Evolutionary conservation across 2,888 invertebrate genomes (phyloP).

Genomic region (Euclidia mi): DNA sequence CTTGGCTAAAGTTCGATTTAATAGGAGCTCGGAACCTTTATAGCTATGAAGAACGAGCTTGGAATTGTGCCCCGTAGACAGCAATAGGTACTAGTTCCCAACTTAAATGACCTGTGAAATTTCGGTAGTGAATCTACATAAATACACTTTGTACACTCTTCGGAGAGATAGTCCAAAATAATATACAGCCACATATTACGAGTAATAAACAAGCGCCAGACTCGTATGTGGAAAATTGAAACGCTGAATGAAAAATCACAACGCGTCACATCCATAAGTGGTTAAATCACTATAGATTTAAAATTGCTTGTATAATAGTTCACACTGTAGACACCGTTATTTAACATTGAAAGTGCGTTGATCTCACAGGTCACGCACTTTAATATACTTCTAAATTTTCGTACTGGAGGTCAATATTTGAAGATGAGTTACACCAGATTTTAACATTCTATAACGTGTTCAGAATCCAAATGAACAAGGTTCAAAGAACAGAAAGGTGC

Average conservation of each 20-base stretch:
- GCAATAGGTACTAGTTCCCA: too few species aligned
- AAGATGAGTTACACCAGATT: conserved; percentile 57
- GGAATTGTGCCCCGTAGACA: too few species aligned
- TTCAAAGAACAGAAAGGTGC: conserved; percentile 31
- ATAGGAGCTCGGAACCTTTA: too few species aligned
- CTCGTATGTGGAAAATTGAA: conserved; percentile 27
- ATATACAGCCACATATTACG: conserved; percentile 19
- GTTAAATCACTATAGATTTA: conserved; percentile 50
- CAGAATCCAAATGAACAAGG: conserved; percentile 43
- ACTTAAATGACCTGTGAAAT: too few species aligned
- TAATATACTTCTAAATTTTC: conserved; percentile 63
- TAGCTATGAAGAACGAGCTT: too few species aligned
- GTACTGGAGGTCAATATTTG: conserved; percentile 73
- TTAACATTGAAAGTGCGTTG: conserved; percentile 78
- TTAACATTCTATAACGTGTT: conserved; percentile 43
- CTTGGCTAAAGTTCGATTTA: too few species aligned
- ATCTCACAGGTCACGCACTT: conserved; percentile 72
- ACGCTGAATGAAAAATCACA: conserved; percentile 17
- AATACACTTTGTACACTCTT: too few species aligned
- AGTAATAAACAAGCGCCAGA: conserved; percentile 14
- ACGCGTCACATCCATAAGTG: conserved; percentile 25
- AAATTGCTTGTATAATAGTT: conserved; percentile 52
- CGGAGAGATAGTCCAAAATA: too few species aligned
- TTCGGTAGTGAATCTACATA: too few species aligned
- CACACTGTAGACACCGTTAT: conserved; percentile 67